phyloP scores from a whole-genome alignment of 1,140 invertebrate genomes.

The Chironomus striatipennis region DNA sequence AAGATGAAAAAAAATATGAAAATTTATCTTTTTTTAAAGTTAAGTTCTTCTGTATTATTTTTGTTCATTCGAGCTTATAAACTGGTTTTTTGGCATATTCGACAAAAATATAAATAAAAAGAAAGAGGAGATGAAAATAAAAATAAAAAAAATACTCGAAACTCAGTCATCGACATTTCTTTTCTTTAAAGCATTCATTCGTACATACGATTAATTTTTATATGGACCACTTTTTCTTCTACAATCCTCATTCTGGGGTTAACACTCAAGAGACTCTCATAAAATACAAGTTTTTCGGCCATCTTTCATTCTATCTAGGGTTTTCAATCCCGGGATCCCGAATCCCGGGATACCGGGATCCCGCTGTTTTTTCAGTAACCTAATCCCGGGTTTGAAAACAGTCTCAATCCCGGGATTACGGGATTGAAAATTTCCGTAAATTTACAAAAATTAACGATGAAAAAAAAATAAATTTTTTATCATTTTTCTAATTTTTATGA shows the following conservation, averaged over 20 bases:
- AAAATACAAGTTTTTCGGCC: constrained; percentile 7
- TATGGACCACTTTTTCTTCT: constrained; percentile 6
- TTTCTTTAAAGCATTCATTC: background rate
- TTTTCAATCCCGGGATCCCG: too few species aligned
- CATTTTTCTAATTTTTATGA: too few species aligned
- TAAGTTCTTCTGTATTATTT: constrained; percentile 8
- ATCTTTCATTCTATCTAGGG: background rate
- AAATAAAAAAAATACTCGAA: too few species aligned
- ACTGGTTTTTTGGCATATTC: constrained; percentile 4
- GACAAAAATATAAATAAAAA: background rate
- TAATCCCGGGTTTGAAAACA: too few species aligned
- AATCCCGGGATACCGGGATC: too few species aligned
- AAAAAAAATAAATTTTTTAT: too few species aligned
- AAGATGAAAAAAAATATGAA: background rate
- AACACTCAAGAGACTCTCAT: background rate
- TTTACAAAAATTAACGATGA: too few species aligned
- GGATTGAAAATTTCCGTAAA: too few species aligned
- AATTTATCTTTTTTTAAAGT: constrained; percentile 14
- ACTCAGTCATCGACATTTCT: constrained; percentile 12
- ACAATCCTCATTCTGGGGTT: background rate
- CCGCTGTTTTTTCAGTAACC: too few species aligned
- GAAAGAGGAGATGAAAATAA: background rate
- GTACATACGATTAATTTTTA: background rate
- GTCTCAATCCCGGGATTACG: too few species aligned
- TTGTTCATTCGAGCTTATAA: constrained; percentile 1